Conservation (phyloP, 2,888 invertebrate species). For the Lasioglossum calceatum region DNA sequence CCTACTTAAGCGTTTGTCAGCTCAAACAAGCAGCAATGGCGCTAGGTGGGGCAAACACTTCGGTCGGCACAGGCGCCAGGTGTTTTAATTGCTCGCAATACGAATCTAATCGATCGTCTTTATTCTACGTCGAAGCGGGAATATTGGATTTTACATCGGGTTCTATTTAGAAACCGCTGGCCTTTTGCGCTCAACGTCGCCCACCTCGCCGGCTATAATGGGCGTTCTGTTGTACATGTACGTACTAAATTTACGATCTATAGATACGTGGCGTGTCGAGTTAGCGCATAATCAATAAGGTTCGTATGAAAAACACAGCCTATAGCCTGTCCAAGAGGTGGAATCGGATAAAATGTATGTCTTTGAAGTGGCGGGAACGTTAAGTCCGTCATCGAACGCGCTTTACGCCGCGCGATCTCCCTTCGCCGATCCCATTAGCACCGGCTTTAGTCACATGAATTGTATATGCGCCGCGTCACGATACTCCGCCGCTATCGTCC, state of each 20-base stretch:
- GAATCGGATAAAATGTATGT: constrained; percentile 39
- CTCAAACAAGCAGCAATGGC: not conserved
- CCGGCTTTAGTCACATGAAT: constrained; percentile 57
- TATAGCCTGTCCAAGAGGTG: constrained; percentile 18
- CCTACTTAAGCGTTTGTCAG: not conserved
- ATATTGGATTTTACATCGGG: not conserved
- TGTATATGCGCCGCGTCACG: constrained; percentile 54
- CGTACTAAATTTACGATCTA: constrained; percentile 49
- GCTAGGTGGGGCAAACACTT: not conserved
- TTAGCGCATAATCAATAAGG: constrained; percentile 47
- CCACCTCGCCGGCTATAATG: constrained; percentile 17
- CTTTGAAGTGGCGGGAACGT: constrained; percentile 42
- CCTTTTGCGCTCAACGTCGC: constrained; percentile 17
- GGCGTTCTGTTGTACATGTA: constrained; percentile 26
- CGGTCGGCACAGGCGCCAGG: not conserved
- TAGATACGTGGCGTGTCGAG: constrained; percentile 25
- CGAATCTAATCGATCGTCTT: not conserved
- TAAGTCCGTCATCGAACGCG: constrained; percentile 51
- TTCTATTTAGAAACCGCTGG: constrained; percentile 7
- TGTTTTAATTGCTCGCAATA: constrained; percentile 28
- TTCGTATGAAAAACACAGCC: constrained; percentile 36
- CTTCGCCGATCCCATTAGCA: constrained; percentile 58
- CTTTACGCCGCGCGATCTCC: constrained; percentile 48
- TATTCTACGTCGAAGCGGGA: not conserved
- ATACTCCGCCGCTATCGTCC: constrained; percentile 53